Base-by-base conservation (phyloP, 2,888 invertebrate genomes). In the Frankliniella fusca region DNA sequence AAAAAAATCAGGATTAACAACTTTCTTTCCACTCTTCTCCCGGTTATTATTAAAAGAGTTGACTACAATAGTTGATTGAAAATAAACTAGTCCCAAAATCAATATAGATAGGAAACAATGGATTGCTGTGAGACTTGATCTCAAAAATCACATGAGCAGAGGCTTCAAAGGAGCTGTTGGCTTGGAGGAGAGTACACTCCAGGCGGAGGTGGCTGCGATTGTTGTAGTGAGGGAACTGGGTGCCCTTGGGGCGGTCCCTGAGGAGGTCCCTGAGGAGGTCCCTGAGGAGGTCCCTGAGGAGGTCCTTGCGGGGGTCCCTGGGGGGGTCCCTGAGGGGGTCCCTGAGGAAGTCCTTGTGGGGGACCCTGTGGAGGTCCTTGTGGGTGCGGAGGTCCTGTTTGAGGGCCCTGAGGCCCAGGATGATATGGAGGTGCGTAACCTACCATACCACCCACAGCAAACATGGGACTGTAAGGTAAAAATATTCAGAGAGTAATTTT, bases 141-240 rank as follows among this genome's bases (percentile, higher is more conserved):
- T 38, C 38, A 38, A 38, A 38, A 38, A 38, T 38, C 38, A 38
- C 38, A 38, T 38, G 38, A 38, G 38, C 38, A 38, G 38, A 38
- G 2, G 38, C 38, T 27, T 80, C 48, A 20, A 48, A 81, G 50
- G n/a, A 81, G 70, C 27, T 65, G 65, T 20, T 76, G 81, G 49
- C 82, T 81, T 27, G 80, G 76, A 12, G 82, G 27, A 18, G 81
- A 82, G 48, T 81, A 83, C 15, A 81, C 81, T 38, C 81, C 83
- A 38, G 81, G 80, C 3, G 80, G 81, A 23, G 82, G 82, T 8
- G 54, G 28, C 65, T n/a, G 54, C 9, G 80, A 65, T 20, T 79
- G 83, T 23, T 48, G 80, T 80, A 15, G 11, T 70, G 65, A 70
- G 70, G 27, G 81, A 15, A 49, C 23, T 23, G 80, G 48, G 11